Base-by-base conservation (phyloP, 2,113 vertebrate species). In the Rhynchopsitta pachyrhyncha region DNA sequence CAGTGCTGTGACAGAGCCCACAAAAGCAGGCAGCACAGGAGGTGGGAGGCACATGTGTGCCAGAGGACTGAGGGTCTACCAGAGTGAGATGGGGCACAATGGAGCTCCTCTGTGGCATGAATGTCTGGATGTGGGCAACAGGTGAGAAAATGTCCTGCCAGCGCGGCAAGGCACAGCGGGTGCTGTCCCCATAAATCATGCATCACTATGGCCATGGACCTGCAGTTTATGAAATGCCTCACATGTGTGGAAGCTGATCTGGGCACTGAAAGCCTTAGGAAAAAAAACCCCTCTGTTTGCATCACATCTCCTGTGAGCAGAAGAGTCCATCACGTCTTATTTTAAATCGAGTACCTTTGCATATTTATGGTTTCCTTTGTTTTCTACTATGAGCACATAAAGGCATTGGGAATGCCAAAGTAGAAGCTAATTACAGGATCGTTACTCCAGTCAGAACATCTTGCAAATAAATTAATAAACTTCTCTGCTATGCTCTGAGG, bases 31-130 rank as follows among this genome's bases (percentile, higher is more conserved):
- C 41, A 77, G 33, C 24, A 6, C 23, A 74, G 60, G 24, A 31
- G 5, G 1, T 0, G 8, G 9, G 25, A 55, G 59, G 13, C 16
- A 67, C 7, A 19, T 10, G 41, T 73, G 25, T 67, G 11, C 50
- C 57, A 82, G n/a, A 20, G 66, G 35, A 5, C 39, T 47, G 55
- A 78, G 39, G 24, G 44, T 78, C 66, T 88, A 55, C 39, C 9
- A 5, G 44, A 41, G 31, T 0, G 4, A 78, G 53, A 69, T 0
- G 3, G 60, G 22, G 25, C 31, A 44, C 0, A 0, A 22, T 37
- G 39, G 53, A 84, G 27, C 1, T n/a, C 28, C 47, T 55, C 31
- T 78, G n/a, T 5, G 3, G 13, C 13, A 11, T 44, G 39, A 15
- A 7, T 17, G 39, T 77, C 31, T 55, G 44, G 10, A 53, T 3